These are phyloP conservation scores for Dicyrtoma fusca DNA, from an alignment of 2,888 invertebrate genomes.

Conservation along the genomic window DNA sequence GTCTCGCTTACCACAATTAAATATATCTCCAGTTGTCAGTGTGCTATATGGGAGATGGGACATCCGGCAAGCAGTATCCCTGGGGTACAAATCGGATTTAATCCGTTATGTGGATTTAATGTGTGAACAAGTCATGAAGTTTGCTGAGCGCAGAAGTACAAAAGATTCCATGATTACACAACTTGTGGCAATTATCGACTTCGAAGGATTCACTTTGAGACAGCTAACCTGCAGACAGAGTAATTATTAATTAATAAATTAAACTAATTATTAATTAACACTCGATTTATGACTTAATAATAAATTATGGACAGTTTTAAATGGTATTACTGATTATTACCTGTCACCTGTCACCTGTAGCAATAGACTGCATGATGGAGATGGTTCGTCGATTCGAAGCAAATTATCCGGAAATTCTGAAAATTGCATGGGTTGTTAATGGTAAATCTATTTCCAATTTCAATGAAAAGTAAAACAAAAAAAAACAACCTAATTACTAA, in stretches of 20 bases:
- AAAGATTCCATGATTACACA: background rate
- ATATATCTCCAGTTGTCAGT: background rate
- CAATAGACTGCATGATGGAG: constrained; percentile 16
- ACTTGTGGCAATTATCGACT: constrained; percentile 19
- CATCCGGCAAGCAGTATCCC: constrained; percentile 14
- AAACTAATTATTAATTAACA: too few species aligned
- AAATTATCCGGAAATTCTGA: too few species aligned
- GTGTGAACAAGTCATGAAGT: constrained; percentile 21
- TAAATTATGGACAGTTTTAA: too few species aligned
- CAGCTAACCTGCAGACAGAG: background rate
- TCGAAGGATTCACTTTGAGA: constrained; percentile 14
- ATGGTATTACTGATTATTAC: too few species aligned
- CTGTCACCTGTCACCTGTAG: background rate
- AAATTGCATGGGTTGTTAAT: too few species aligned
- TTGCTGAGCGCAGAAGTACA: constrained; percentile 10
- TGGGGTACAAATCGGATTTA: constrained; percentile 24
- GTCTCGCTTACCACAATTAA: too few species aligned
- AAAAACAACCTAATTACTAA: too few species aligned
- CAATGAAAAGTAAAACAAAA: too few species aligned
- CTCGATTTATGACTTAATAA: too few species aligned
- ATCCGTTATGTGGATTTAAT: constrained; percentile 32
- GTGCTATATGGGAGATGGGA: constrained; percentile 37
- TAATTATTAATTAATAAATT: too few species aligned
- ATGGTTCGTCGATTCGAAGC: constrained; percentile 13
- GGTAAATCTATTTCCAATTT: too few species aligned